A percentile compares a stretch with the other conserved stretches of the same genome.
Conservation (phyloP, 2,113 vertebrate species). For the Fukomys damarensis region DNA sequence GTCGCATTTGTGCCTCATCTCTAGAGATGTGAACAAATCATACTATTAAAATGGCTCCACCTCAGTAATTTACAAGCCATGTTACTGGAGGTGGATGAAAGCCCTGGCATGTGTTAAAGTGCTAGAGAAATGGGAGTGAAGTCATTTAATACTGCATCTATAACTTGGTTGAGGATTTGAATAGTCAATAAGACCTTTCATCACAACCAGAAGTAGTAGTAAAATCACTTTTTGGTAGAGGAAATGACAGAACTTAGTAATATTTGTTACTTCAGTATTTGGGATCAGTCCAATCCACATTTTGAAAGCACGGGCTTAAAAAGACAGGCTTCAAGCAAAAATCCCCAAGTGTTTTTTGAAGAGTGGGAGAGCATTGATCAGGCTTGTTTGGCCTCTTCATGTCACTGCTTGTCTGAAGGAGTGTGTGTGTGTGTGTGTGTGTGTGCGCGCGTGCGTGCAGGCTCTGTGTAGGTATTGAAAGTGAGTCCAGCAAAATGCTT, state of each 20-base stretch:
- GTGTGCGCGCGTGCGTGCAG: background rate
- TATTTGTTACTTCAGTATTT: conserved; percentile 82
- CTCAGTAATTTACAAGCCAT: conserved; percentile 64
- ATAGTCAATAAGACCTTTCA: conserved; percentile 80
- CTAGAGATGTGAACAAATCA: conserved; percentile 73
- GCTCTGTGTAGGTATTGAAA: background rate
- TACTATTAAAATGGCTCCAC: conserved; percentile 51
- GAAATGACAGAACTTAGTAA: conserved; percentile 80
- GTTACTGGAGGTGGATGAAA: conserved; percentile 75
- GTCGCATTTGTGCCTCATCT: conserved; percentile 59
- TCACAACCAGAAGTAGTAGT: conserved; percentile 80
- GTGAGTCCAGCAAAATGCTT: conserved; percentile 18
- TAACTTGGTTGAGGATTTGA: conserved; percentile 59
- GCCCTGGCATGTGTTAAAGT: conserved; percentile 63
- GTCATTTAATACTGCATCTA: conserved; percentile 69
- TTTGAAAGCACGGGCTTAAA: conserved; percentile 73
- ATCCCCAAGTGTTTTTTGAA: conserved; percentile 61
- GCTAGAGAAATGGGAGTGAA: conserved; percentile 78
- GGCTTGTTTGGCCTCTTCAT: conserved; percentile 47
- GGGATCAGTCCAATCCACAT: conserved; percentile 71
- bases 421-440: background rate
- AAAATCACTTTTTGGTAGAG: conserved; percentile 79
- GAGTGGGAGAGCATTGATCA: conserved; percentile 32
- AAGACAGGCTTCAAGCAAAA: conserved; percentile 72
- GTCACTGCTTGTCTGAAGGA: conserved; percentile 25